A percentile compares a stretch with the other conserved stretches of the same genome.
Conservation (phyloP, 2,888 invertebrate species). For the Cantharis flavilabris region DNA sequence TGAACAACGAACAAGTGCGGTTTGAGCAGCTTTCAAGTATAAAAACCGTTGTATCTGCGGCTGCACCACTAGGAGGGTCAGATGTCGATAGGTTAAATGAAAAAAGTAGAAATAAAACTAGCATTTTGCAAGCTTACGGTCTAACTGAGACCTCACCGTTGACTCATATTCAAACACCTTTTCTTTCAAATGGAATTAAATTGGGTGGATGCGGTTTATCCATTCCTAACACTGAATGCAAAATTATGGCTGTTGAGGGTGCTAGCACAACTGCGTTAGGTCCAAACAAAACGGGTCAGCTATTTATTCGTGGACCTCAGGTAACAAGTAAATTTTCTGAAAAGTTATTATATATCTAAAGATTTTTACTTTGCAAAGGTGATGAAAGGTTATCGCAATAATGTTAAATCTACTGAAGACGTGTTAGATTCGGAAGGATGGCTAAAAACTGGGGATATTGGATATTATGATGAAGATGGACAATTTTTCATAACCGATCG, state of each 20-base stretch:
- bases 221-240: conserved; percentile 65
- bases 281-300: conserved; percentile 66
- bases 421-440: conserved; percentile 70
- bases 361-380: conserved; percentile 53
- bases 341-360: background rate
- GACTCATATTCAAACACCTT: conserved; percentile 16
- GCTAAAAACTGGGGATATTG: conserved; percentile 72
- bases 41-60: conserved; percentile 56
- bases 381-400: conserved; percentile 79
- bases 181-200: conserved; percentile 10
- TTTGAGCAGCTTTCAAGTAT: conserved; percentile 31
- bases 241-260: conserved; percentile 61
- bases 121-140: conserved; percentile 59
- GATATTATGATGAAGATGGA: conserved; percentile 65
- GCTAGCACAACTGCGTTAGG: conserved; percentile 38
- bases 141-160: conserved; percentile 70
- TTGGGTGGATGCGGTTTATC: conserved; percentile 48
- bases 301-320: conserved; percentile 77
- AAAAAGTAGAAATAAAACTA: conserved; percentile 35
- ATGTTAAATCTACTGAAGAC: conserved; percentile 71
- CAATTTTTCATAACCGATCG: conserved; percentile 74
- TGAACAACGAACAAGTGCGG: background rate
- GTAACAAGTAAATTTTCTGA: conserved; percentile 64
- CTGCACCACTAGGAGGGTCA: conserved; percentile 55
- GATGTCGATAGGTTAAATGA: conserved; percentile 46